Percentiles rank a stretch among this genome's conserved stretches.
Evolutionary conservation across 1,140 invertebrate species (phyloP).

Genomic region (Bursaphelenchus mucronatus): DNA sequence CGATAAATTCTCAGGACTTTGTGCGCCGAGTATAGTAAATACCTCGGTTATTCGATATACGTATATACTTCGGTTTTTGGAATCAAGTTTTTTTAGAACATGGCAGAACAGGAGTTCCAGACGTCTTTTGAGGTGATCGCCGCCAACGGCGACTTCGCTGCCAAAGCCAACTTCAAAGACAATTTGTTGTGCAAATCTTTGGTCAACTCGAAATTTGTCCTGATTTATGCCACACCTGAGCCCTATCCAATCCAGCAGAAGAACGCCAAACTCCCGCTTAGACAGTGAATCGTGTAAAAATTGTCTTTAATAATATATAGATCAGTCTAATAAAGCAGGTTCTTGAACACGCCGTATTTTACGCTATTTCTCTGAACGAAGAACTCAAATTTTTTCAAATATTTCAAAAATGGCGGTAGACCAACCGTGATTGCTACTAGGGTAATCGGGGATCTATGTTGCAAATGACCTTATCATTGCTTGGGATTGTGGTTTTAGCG

Average conservation of each 20-base stretch:
- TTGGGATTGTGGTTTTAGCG: no score
- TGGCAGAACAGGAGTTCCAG: constrained; percentile 29
- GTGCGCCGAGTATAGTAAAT: no score
- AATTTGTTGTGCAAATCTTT: constrained; percentile 28
- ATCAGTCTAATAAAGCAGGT: neutral
- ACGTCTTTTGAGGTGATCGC: constrained; percentile 31
- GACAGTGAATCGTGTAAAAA: neutral
- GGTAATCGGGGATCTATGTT: no score
- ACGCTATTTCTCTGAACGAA: no score
- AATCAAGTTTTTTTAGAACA: constrained; percentile 21
- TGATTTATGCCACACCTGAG: constrained; percentile 27
- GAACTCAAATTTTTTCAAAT: no score
- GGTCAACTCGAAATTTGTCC: constrained; percentile 20
- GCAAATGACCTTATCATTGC: no score
- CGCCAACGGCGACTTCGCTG: constrained; percentile 24
- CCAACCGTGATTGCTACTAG: no score
- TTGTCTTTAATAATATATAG: neutral
- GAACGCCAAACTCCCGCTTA: neutral
- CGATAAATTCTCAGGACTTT: no score
- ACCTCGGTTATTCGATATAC: no score
- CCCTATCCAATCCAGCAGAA: constrained; percentile 5
- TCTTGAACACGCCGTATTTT: neutral
- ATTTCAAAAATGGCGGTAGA: no score
- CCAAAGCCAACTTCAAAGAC: constrained; percentile 30
- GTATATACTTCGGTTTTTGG: no score